Percentiles rank a stretch among this genome's conserved stretches.
These are phyloP conservation scores for Sardinella longiceps DNA, from an alignment of 2,797 vertebrate genomes.

Conservation along the genomic window DNA sequence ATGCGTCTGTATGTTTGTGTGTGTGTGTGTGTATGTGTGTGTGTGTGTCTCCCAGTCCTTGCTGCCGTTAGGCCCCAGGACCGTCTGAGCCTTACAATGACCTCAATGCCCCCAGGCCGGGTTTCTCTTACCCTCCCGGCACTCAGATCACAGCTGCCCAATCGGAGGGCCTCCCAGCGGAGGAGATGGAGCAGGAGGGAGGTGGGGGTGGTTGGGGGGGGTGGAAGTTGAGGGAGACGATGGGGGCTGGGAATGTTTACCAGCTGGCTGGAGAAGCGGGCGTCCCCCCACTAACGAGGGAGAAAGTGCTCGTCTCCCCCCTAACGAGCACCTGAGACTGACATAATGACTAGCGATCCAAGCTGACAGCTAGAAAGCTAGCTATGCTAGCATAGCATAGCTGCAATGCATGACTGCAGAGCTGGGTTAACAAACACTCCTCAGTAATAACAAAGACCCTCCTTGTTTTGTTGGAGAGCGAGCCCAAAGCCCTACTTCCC, in stretches of 20 bases:
- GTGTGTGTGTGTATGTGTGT: neutral
- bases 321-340: slow-evolving; percentile 3
- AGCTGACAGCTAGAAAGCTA: too few species aligned
- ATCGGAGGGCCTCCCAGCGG: neutral
- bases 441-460: neutral
- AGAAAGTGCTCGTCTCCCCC: neutral
- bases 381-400: neutral
- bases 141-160: neutral
- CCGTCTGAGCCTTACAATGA: neutral
- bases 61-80: neutral
- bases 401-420: neutral
- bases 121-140: neutral
- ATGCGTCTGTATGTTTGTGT: neutral
- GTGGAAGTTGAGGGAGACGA: neutral
- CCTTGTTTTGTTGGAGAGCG: neutral
- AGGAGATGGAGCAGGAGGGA: neutral
- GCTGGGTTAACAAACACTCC: neutral
- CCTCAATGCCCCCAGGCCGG: neutral
- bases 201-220: neutral
- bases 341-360: neutral
- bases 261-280: neutral
- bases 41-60: neutral
- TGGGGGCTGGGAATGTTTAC: neutral
- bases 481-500: neutral
- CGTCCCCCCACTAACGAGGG: neutral